A percentile compares a stretch with the other conserved stretches of the same genome.
Conservation (phyloP, 64 coral and sea anemone genomes). For the Dendrophyllia cribrosa region DNA sequence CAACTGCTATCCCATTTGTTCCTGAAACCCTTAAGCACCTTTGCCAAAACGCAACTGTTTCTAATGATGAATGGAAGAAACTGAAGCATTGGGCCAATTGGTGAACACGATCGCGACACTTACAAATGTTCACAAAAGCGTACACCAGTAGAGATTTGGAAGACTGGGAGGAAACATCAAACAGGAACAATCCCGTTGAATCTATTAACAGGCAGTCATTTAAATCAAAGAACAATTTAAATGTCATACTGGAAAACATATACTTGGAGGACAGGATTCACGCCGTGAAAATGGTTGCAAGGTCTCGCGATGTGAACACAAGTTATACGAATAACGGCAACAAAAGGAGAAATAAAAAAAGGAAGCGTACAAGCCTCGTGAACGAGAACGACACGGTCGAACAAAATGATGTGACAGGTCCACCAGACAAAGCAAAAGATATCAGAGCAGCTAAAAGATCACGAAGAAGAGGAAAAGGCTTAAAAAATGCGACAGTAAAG, state of each 20-base stretch:
- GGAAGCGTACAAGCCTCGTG: conserved; percentile 18
- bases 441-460: conserved; percentile 9
- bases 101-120: conserved; percentile 45
- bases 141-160: conserved; percentile 32
- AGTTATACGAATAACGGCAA: not conserved
- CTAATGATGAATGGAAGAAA: conserved; percentile 4
- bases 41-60: conserved; percentile 4
- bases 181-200: too few relatives aligned
- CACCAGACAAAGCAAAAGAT: conserved; percentile 12
- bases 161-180: not conserved
- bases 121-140: conserved; percentile 67
- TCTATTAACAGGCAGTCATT: not conserved
- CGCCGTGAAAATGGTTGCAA: conserved; percentile 34
- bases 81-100: conserved; percentile 50
- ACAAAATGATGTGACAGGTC: not conserved
- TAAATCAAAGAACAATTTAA: conserved; percentile 3
- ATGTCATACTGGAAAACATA: not conserved
- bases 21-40: conserved; percentile 7
- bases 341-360: conserved; percentile 18
- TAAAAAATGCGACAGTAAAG: conserved; percentile 20
- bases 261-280: conserved; percentile 24
- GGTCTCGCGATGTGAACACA: conserved; percentile 4
- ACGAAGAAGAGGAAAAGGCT: conserved; percentile 35
- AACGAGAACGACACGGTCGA: not conserved
- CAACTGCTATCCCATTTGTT: not conserved